These are phyloP conservation scores for Pseudoatta argentina DNA, from an alignment of 1,140 invertebrate genomes.

Conservation along the genomic window DNA sequence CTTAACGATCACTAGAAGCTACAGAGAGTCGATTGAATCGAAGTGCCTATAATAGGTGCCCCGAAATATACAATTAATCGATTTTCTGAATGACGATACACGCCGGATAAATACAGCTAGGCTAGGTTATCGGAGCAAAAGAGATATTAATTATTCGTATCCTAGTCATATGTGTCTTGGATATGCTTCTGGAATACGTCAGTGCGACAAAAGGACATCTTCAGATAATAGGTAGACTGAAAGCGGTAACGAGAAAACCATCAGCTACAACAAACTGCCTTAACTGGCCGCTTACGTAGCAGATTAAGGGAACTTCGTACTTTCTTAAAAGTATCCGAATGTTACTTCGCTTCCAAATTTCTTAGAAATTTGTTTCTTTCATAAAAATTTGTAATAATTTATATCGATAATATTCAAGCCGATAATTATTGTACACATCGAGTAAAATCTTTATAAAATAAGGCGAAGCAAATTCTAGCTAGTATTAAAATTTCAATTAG, in stretches of 20 bases:
- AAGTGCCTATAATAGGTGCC: slow-evolving; percentile 49
- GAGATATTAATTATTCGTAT: slow-evolving; percentile 77
- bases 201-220: slow-evolving; percentile 44
- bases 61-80: slow-evolving; percentile 55
- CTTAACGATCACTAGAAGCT: slow-evolving; percentile 59
- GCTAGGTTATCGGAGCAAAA: slow-evolving; percentile 74
- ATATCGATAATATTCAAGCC: slow-evolving; percentile 1
- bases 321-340: background rate
- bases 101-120: slow-evolving; percentile 67
- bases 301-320: background rate
- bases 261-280: slow-evolving; percentile 28
- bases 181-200: slow-evolving; percentile 79
- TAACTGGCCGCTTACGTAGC: background rate
- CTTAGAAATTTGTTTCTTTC: background rate
- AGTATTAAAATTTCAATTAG: background rate
- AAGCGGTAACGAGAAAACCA: slow-evolving; percentile 38
- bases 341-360: background rate
- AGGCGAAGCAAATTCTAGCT: background rate
- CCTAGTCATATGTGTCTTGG: slow-evolving; percentile 82
- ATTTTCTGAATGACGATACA: slow-evolving; percentile 54
- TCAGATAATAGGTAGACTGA: background rate
- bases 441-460: slow-evolving; percentile 9
- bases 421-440: background rate
- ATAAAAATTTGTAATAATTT: background rate
- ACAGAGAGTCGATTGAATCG: slow-evolving; percentile 60